Evolutionary conservation across 2,888 invertebrate genomes (phyloP), one percentile per base, ranked within the genome.

Genomic region (Hemicrepidius hirtus): DNA sequence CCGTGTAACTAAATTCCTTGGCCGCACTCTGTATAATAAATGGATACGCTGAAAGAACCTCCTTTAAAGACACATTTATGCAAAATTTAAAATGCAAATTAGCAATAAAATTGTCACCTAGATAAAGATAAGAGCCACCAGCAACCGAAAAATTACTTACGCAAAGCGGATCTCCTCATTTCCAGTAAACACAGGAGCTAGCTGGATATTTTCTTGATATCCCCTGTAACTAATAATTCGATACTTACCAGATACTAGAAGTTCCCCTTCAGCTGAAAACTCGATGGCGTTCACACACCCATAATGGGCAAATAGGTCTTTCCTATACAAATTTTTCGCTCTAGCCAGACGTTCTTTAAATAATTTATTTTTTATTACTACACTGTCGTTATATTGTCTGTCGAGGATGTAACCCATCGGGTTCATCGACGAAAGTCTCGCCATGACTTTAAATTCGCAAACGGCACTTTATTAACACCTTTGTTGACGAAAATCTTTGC

Each of bases 221-320:
- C 46, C 46, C 46, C 46, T 18, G 46, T 46, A 46, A 18, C 18
- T 18, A 10, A 9, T 1, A 1, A 13, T 10, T 13, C 37, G 6
- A 16, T n/a, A 67, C 85, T 89, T 89, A 97, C 97, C 97, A 85
- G 97, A 97, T 80, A 94, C 92, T 75, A 98, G 90, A 81, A 92
- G 91, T 87, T 95, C 93, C 80, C 97, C 97, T 87, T 95, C 93
- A 79, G 91, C 90, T 63, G 96, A 97, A 89, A 97, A 98, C 88
- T 97, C 97, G 81, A 97, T 94, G 75, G 97, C 97, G 89, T 98
- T 98, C 70, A 98, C 96, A 90, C 97, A 98, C 83, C 97, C 97
- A 89, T 92, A 97, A 89, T 97, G 97, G 77, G 95, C 94, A 78
- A 92, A 89, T 69, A 97, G 90, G 87, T 97, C 95, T 82, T 94